Evolutionary conservation across 2,113 vertebrate genomes (phyloP).

Genomic region (Tachuris rubrigastra): DNA sequence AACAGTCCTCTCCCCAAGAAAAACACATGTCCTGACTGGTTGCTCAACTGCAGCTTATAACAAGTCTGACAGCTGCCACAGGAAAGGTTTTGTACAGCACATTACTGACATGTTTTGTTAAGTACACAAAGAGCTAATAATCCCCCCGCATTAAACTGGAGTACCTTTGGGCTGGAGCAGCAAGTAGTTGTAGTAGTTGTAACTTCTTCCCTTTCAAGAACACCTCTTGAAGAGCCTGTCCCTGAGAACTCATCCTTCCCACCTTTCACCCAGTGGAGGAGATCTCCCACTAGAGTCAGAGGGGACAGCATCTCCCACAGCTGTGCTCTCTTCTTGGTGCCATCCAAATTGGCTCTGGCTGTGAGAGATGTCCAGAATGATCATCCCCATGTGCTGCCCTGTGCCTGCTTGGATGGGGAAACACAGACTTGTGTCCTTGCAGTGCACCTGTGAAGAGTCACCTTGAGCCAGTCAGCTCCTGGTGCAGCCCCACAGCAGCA

Average conservation of each 20-base stretch:
- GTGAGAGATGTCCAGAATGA: neutral
- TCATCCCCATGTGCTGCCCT: neutral
- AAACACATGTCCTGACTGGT: neutral
- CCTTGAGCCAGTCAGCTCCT: neutral
- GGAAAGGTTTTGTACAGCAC: neutral
- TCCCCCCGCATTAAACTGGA: neutral
- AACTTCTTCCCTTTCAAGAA: neutral
- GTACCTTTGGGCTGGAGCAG: neutral
- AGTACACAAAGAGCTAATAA: neutral
- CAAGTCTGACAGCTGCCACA: neutral
- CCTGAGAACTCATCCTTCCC: neutral
- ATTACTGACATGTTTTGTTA: neutral
- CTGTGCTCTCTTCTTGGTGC: neutral
- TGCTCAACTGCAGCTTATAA: neutral
- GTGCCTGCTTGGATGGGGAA: rapidly evolving
- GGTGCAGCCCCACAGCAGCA: neutral
- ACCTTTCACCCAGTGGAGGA: neutral
- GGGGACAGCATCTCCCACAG: neutral
- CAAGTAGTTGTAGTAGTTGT: neutral
- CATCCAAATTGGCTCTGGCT: neutral
- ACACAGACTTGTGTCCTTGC: neutral
- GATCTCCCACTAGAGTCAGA: neutral
- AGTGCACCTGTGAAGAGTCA: neutral
- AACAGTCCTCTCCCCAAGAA: neutral
- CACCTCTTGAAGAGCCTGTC: neutral